Base-by-base conservation (phyloP, 2,888 invertebrate species). In the Athripsodes cinereus region DNA sequence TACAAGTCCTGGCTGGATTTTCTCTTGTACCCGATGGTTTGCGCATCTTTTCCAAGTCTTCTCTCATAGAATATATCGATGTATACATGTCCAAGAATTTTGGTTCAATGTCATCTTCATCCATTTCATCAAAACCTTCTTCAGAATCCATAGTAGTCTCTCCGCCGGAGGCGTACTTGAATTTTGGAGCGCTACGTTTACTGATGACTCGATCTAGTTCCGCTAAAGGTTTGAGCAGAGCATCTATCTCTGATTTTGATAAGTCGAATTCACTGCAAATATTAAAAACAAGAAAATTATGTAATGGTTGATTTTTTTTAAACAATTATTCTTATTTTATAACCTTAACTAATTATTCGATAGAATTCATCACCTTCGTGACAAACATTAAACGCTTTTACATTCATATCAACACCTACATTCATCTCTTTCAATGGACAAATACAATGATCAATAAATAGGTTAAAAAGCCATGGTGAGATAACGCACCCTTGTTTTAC, bases 1-100 rank as follows among this genome's bases (percentile, higher is more conserved):
- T 82, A 69, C 94, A 95, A 0, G 90, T 86, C 50, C 91, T 76
- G 0, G 86, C 90, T 1, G 95, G 95, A 71, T 87, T 90, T 58
- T 85, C 85, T 65, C 84, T 80, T 0, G 86, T 85, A 8, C 94
- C 94, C 2, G 86, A 76, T 0, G 94, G 94, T 66, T 85, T 86
- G 57, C 81, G 79, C 16, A 86, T 81, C 47, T 83, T 77, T 64
- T 92, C 90, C 52, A 94, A 74, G 54, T 90, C 88, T 61, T 84
- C 80, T 26, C 85, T 75, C 81, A 90, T 86, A 5, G 80, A 74
- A 67, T 87, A 87, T 66, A 90, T 87, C 50, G 85, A 83, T 54
- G 80, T 82, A 69, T 88, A 88, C 78, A 89, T 85, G 64, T 87
- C 84, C 46, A 84, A 69, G 64, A 85, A 80, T 68, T 83, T 82